A percentile compares a stretch with the other conserved stretches of the same genome.
phyloP scores from a whole-genome alignment of 2,113 vertebrate genomes.

The Gymnobelideus leadbeateri region DNA sequence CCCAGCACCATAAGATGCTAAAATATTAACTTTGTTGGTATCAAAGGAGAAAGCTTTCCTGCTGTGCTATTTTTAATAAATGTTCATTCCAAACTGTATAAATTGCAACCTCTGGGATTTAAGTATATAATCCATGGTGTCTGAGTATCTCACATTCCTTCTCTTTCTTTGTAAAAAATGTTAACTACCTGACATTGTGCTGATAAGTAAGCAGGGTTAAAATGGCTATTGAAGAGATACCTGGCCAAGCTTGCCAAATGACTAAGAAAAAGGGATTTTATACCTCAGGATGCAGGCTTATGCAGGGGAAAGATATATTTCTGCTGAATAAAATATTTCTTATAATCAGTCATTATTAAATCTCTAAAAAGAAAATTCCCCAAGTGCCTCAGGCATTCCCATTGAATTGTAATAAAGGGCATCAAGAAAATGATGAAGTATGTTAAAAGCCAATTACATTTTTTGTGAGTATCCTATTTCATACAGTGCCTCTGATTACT shows the following conservation, averaged over 20 bases:
- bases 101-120: conserved; percentile 48
- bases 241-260: neutral
- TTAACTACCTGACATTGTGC: conserved; percentile 40
- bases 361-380: conserved; percentile 40
- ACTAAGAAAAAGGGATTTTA: conserved; percentile 16
- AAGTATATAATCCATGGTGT: conserved; percentile 11
- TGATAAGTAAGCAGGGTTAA: neutral
- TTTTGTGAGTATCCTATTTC: conserved; percentile 25
- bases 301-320: conserved; percentile 12
- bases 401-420: conserved; percentile 48
- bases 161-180: conserved; percentile 32
- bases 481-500: conserved; percentile 66
- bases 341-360: conserved; percentile 45
- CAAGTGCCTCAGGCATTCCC: conserved; percentile 28
- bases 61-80: conserved; percentile 56
- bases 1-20: conserved; percentile 52
- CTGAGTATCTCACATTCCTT: conserved; percentile 44
- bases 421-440: conserved; percentile 29
- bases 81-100: conserved; percentile 49
- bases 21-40: conserved; percentile 57
- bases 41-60: conserved; percentile 41
- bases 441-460: conserved; percentile 53
- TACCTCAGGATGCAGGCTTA: conserved; percentile 47
- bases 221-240: neutral
- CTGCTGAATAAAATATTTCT: conserved; percentile 49